Evolutionary conservation across 2,888 invertebrate genomes (phyloP).

Genomic region (Leptopilina drosophilae): DNA sequence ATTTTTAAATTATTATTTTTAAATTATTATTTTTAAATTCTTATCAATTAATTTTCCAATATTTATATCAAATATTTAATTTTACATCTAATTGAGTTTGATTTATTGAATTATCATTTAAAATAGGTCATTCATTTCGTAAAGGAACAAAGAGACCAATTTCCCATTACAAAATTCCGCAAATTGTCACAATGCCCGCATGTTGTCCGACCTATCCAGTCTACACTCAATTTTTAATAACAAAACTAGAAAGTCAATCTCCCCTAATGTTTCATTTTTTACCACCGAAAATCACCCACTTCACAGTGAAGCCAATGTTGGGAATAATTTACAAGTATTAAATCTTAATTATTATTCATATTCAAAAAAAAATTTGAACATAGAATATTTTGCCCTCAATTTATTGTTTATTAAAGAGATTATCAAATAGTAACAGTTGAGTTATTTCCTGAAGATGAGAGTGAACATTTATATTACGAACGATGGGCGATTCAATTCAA

Average conservation of each 20-base stretch:
- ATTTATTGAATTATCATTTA: background rate
- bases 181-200: conserved; percentile 68
- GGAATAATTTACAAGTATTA: conserved; percentile 70
- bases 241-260: conserved; percentile 70
- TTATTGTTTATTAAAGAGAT: conserved; percentile 55
- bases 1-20: background rate
- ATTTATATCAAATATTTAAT: background rate
- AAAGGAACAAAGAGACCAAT: conserved; percentile 58
- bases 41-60: too few species aligned
- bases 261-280: conserved; percentile 76
- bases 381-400: background rate
- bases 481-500: conserved; percentile 77
- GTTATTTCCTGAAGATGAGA: conserved; percentile 66
- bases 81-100: background rate
- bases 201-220: conserved; percentile 63
- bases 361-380: background rate
- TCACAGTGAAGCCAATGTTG: conserved; percentile 76
- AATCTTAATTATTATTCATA: background rate
- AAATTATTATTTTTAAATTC: background rate
- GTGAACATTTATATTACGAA: conserved; percentile 73
- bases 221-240: conserved; percentile 74
- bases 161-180: conserved; percentile 68
- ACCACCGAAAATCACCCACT: conserved; percentile 74
- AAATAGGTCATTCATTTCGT: conserved; percentile 65
- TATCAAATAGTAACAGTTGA: conserved; percentile 75